These are phyloP conservation scores for Trogon surrucura DNA, from an alignment of 2,113 vertebrate genomes.

Conservation along the genomic window DNA sequence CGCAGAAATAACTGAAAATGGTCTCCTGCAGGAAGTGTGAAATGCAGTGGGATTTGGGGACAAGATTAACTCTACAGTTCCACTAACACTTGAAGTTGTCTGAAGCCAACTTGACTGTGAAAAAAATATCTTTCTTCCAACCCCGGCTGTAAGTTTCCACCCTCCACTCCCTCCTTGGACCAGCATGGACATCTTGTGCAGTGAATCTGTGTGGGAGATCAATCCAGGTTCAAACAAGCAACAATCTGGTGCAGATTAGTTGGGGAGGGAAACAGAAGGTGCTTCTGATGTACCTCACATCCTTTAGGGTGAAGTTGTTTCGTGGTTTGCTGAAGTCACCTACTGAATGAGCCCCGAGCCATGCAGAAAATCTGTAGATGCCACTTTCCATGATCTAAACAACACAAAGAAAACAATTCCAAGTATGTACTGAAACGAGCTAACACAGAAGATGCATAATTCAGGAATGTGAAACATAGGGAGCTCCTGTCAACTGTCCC, in stretches of 20 bases:
- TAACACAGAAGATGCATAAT: background rate
- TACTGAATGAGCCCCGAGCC: background rate
- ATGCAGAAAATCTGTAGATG: background rate
- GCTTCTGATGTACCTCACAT: background rate
- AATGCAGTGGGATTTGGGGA: background rate
- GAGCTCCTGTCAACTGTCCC: constrained; percentile 5
- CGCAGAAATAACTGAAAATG: constrained; percentile 8
- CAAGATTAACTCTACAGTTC: background rate
- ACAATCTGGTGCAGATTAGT: background rate
- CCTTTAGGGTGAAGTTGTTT: background rate
- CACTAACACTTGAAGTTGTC: background rate
- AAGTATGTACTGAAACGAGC: background rate
- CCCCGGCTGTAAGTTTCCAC: background rate
- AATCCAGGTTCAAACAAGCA: background rate
- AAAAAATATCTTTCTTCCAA: background rate
- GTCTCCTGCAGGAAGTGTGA: background rate
- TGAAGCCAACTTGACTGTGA: background rate
- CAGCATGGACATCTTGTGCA: background rate
- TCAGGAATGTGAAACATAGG: background rate
- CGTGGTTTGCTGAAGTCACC: background rate
- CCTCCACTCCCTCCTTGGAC: background rate
- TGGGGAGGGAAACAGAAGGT: background rate
- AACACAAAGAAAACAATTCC: background rate
- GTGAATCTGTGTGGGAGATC: background rate
- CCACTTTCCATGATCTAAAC: background rate